Percentiles rank a stretch among this genome's conserved stretches.
phyloP scores from a whole-genome alignment of 2,113 vertebrate genomes.

The Solenodon paradoxus region DNA sequence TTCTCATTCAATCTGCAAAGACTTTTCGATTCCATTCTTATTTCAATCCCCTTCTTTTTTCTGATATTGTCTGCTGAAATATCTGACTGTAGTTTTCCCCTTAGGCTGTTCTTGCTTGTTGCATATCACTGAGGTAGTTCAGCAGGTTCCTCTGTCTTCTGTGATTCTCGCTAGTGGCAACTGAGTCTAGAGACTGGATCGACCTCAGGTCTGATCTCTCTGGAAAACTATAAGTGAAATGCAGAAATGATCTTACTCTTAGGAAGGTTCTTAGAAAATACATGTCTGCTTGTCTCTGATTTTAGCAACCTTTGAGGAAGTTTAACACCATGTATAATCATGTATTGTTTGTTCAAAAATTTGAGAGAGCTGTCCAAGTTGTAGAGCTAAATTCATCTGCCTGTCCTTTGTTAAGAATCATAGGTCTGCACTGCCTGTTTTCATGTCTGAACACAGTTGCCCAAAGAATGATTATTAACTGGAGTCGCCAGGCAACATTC shows the following conservation, averaged over 20 bases:
- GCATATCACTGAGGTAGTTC: not conserved
- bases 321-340: not conserved
- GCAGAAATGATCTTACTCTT: not conserved
- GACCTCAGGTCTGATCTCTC: not conserved
- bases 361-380: not conserved
- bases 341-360: not conserved
- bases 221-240: not conserved
- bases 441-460: not conserved
- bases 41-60: not conserved
- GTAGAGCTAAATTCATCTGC: not conserved
- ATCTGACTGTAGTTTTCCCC: rapidly evolving
- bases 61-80: not conserved
- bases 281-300: not conserved
- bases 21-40: not conserved
- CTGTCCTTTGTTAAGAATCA: not conserved
- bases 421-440: not conserved
- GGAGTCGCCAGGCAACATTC: not conserved
- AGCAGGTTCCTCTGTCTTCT: not conserved
- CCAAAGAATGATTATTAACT: not conserved
- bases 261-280: not conserved
- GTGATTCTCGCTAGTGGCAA: not conserved
- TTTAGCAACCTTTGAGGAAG: not conserved
- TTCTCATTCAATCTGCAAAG: not conserved
- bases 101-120: not conserved
- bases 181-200: not conserved